These are phyloP conservation scores for Chaetodon trifascialis DNA, from an alignment of 2,113 vertebrate species.

Conservation along the genomic window DNA sequence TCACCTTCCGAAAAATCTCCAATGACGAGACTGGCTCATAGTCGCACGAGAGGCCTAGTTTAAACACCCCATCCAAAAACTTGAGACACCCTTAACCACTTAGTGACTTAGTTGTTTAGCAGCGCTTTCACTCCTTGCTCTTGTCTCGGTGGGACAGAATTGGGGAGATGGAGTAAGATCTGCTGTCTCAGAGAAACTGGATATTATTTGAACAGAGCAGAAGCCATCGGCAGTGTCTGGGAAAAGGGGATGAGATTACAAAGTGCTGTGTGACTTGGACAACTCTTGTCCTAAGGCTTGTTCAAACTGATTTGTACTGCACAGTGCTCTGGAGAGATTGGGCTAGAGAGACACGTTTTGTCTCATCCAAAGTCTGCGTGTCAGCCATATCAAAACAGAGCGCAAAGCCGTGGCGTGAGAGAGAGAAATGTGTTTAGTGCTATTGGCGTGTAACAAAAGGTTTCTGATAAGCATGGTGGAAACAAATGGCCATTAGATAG, in stretches of 20 bases:
- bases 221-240: slow-evolving; percentile 50
- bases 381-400: slow-evolving; percentile 41
- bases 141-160: slow-evolving; percentile 48
- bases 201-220: slow-evolving; percentile 63
- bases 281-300: slow-evolving; percentile 62
- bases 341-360: slow-evolving; percentile 31
- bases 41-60: neutral
- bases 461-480: neutral
- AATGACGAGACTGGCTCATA: slow-evolving; percentile 34
- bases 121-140: slow-evolving; percentile 38
- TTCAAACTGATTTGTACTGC: slow-evolving; percentile 66
- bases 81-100: slow-evolving; percentile 47
- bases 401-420: neutral
- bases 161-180: slow-evolving; percentile 53
- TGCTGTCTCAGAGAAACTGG: slow-evolving; percentile 52
- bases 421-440: neutral
- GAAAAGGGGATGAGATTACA: slow-evolving; percentile 60
- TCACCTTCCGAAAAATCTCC: slow-evolving; percentile 35
- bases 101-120: slow-evolving; percentile 65
- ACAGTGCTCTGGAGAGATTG: slow-evolving; percentile 44
- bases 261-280: slow-evolving; percentile 60
- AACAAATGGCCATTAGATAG: neutral
- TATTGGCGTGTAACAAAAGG: neutral
- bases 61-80: slow-evolving; percentile 28
- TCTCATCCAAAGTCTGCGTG: slow-evolving; percentile 44